Base-by-base conservation (phyloP, 2,113 vertebrate species). In the Pangasianodon hypophthalmus region DNA sequence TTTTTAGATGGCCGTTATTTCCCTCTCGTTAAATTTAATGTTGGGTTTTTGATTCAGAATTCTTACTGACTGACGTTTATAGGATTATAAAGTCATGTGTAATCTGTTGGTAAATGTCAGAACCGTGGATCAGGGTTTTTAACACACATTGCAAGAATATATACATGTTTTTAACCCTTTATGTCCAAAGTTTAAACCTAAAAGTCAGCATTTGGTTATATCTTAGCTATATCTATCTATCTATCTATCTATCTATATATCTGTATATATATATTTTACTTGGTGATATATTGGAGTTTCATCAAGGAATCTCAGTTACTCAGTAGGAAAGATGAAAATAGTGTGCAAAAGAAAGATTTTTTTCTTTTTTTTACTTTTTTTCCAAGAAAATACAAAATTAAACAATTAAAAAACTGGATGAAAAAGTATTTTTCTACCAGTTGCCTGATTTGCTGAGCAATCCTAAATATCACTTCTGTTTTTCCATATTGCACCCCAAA, bases 31-130 rank as follows among this genome's bases (percentile, higher is more conserved):
- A 52, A 81, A 54, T 81, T 14, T 81, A 83, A 83, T 37, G 14
- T 81, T 29, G 79, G 46, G 18, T 56, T 37, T 82, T 84, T 37
- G 11, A 84, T 84, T 41, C 19, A 60, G 48, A 58, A 84, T 89
- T 84, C 14, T 58, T 44, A 24, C 11, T 87, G 48, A 79, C 29
- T 69, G 85, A 84, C 14, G 44, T 87, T 71, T 52, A 64, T 19
- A 41, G 67, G 87, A 54, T 87, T 69, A 84, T 87, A n/a, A 91
- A 84, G 56, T 91, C 80, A 86, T 89, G 37, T 50, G 6, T 6
- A 60, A 50, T 81, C 84, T 87, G 41, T 54, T 60, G 73, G 46
- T 18, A 54, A 88, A 86, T 14, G 26, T 44, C 73, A 75, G 73
- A 75, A 75, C 84, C 67, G 60, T 88, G 77, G 41, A 77, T 85